Percentiles rank a stretch among this genome's conserved stretches.
Evolutionary conservation across 1,140 invertebrate species (phyloP).

Genomic region (Drosophila trapezifrons): DNA sequence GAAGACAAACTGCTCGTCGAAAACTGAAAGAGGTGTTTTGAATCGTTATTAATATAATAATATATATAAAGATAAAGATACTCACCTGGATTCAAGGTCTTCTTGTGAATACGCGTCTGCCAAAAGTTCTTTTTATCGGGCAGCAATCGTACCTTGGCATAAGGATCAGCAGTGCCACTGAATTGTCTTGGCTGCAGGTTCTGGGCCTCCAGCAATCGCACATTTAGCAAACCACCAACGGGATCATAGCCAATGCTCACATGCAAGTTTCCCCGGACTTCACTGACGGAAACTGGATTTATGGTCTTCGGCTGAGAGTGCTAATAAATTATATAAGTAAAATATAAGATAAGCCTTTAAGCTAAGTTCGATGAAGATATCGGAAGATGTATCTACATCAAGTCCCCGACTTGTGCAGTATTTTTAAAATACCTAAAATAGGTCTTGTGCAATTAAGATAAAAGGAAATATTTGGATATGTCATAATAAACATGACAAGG

Average conservation of each 20-base stretch:
- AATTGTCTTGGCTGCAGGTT: slow-evolving; percentile 86
- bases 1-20: slow-evolving; percentile 89
- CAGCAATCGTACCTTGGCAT: slow-evolving; percentile 86
- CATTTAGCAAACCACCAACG: slow-evolving; percentile 85
- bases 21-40: slow-evolving; percentile 84
- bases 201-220: slow-evolving; percentile 86
- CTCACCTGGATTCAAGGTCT: slow-evolving; percentile 87
- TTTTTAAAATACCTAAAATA: not conserved
- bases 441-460: not conserved
- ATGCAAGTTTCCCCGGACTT: slow-evolving; percentile 85
- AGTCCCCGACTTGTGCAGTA: not conserved
- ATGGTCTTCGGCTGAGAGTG: slow-evolving; percentile 71
- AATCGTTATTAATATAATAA: not conserved
- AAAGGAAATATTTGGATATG: not conserved
- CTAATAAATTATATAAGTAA: slow-evolving; percentile 23
- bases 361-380: too few species aligned
- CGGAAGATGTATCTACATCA: too few species aligned
- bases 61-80: not conserved
- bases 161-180: slow-evolving; percentile 87
- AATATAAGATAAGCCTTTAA: not conserved
- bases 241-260: slow-evolving; percentile 85
- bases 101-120: slow-evolving; percentile 87
- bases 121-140: slow-evolving; percentile 87
- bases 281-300: slow-evolving; percentile 59
- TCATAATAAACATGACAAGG: not conserved